These are phyloP conservation scores for Chiridota heheva DNA, from an alignment of 35 echinoderm and acorn worm species.

Conservation along the genomic window DNA sequence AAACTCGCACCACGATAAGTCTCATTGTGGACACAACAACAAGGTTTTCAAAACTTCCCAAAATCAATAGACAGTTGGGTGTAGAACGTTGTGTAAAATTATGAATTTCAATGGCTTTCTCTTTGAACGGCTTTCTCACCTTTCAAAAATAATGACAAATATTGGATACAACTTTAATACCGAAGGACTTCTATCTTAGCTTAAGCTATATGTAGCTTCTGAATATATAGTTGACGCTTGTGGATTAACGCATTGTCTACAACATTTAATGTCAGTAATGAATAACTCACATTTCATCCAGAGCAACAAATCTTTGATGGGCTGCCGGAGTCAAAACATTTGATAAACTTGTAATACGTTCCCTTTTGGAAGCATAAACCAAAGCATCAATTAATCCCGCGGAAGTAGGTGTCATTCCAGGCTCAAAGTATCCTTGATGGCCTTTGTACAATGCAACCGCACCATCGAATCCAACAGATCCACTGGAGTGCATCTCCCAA, in stretches of 20 bases:
- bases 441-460: slow-evolving; percentile 62
- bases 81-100: too few species aligned
- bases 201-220: too few species aligned
- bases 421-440: slow-evolving; percentile 25
- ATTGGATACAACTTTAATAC: too few species aligned
- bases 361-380: slow-evolving; percentile 49
- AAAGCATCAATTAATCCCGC: slow-evolving; percentile 66
- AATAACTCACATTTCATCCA: too few species aligned
- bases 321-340: slow-evolving; percentile 3
- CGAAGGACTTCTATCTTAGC: too few species aligned
- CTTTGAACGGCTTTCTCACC: too few species aligned
- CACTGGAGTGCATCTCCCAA: background rate
- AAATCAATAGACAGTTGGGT: background rate
- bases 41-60: background rate
- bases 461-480: slow-evolving; percentile 15
- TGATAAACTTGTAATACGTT: slow-evolving; percentile 15
- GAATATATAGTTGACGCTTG: background rate
- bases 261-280: background rate
- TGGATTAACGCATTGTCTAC: slow-evolving; percentile 58
- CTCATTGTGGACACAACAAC: background rate
- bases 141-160: too few species aligned
- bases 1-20: background rate
- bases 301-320: too few species aligned
- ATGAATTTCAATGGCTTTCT: too few species aligned
- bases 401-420: slow-evolving; percentile 29